These are phyloP conservation scores for Nephrotoma guestfalica DNA, from an alignment of 2,888 invertebrate species.

Conservation along the genomic window DNA sequence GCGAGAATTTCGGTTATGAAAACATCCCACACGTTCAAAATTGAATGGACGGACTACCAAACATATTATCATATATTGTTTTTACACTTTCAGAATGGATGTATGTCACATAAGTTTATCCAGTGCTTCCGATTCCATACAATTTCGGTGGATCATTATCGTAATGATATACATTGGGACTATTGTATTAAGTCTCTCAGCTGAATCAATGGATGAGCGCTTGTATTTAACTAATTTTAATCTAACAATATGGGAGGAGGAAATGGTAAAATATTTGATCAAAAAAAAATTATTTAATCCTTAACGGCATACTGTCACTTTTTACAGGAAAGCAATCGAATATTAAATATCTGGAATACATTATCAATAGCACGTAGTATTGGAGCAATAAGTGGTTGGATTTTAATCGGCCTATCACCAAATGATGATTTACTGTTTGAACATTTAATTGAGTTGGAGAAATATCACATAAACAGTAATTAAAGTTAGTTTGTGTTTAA, in stretches of 20 bases:
- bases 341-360: slow-evolving; percentile 37
- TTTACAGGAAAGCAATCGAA: slow-evolving; percentile 31
- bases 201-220: slow-evolving; percentile 31
- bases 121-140: slow-evolving; percentile 28
- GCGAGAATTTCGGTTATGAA: no score
- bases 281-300: not conserved
- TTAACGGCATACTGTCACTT: not conserved
- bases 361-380: slow-evolving; percentile 38
- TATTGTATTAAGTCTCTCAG: slow-evolving; percentile 32
- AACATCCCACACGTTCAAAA: not conserved
- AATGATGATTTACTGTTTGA: slow-evolving; percentile 36
- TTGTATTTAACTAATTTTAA: slow-evolving; percentile 27
- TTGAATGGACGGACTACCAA: not conserved
- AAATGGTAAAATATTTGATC: slow-evolving; percentile 24
- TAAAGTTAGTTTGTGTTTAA: slow-evolving; percentile 13
- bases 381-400: slow-evolving; percentile 39
- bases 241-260: slow-evolving; percentile 25
- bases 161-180: slow-evolving; percentile 34
- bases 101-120: slow-evolving; percentile 30
- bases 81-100: slow-evolving; percentile 25
- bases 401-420: slow-evolving; percentile 37
- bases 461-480: slow-evolving; percentile 33
- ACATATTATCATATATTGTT: not conserved
- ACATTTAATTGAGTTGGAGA: slow-evolving; percentile 33
- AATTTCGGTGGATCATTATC: slow-evolving; percentile 32